phyloP scores from a whole-genome alignment of 2,113 vertebrate genomes.

The Pitta sordida region DNA sequence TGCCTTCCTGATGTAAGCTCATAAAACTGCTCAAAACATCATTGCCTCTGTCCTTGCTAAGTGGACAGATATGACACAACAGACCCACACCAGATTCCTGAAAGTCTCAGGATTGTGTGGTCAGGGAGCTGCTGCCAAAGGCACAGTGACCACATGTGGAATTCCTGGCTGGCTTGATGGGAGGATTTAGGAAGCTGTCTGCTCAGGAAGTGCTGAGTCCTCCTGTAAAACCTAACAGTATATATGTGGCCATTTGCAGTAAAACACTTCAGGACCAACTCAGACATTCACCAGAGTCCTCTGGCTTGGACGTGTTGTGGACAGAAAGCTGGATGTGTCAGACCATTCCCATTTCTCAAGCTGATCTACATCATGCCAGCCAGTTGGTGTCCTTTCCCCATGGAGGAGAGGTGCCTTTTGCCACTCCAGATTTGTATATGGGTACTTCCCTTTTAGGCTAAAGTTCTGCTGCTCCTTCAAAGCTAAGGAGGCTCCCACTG shows the following conservation, averaged over 20 bases:
- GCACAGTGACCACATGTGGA: neutral
- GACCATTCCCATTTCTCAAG: neutral
- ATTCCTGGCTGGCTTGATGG: neutral
- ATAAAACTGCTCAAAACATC: neutral
- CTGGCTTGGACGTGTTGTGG: neutral
- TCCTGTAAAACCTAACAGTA: neutral
- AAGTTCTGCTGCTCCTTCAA: neutral
- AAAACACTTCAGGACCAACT: neutral
- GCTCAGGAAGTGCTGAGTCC: neutral
- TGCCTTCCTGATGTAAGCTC: neutral
- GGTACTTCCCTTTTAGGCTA: neutral
- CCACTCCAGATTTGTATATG: neutral
- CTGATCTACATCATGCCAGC: neutral
- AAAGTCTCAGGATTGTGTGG: fast-evolving
- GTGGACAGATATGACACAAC: neutral
- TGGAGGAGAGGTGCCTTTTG: neutral
- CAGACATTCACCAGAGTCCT: neutral
- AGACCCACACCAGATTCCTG: neutral
- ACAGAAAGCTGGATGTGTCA: neutral
- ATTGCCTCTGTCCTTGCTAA: neutral
- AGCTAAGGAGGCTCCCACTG: neutral
- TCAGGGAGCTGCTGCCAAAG: neutral
- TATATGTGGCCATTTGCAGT: neutral
- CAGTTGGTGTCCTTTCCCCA: neutral
- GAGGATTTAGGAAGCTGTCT: neutral